Conservation (phyloP, 2,797 vertebrate species). For the Fundulus diaphanus region DNA sequence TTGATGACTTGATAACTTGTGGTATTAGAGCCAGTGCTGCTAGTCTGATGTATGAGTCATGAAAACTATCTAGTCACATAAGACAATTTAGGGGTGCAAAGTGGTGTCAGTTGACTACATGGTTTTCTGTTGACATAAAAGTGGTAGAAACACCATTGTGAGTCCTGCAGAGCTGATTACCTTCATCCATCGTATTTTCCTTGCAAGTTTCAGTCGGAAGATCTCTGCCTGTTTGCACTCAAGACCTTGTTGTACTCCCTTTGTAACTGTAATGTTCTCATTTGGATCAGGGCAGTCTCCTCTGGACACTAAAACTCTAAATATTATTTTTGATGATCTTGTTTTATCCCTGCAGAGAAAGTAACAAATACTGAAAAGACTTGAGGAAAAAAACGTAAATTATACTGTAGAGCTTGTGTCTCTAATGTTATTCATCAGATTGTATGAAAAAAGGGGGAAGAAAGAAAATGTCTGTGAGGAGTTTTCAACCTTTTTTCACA, state of each 20-base stretch:
- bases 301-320: slow-evolving; percentile 54
- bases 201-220: slow-evolving; percentile 28
- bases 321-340: neutral
- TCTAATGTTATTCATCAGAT: neutral
- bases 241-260: neutral
- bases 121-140: neutral
- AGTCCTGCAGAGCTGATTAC: slow-evolving; percentile 27
- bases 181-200: slow-evolving; percentile 65
- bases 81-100: neutral
- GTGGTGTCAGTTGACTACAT: neutral
- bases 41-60: neutral
- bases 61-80: neutral
- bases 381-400: neutral
- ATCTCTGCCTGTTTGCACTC: slow-evolving; percentile 61
- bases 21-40: neutral
- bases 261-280: neutral
- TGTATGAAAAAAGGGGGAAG: neutral
- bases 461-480: too few species aligned
- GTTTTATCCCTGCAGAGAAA: slow-evolving; percentile 21
- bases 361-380: neutral
- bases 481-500: slow-evolving; percentile 71
- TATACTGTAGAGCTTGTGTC: neutral
- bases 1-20: neutral
- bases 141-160: neutral
- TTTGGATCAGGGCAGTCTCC: slow-evolving; percentile 49